phyloP scores from a whole-genome alignment of 1,140 invertebrate species.

The Drosophila lowei region DNA sequence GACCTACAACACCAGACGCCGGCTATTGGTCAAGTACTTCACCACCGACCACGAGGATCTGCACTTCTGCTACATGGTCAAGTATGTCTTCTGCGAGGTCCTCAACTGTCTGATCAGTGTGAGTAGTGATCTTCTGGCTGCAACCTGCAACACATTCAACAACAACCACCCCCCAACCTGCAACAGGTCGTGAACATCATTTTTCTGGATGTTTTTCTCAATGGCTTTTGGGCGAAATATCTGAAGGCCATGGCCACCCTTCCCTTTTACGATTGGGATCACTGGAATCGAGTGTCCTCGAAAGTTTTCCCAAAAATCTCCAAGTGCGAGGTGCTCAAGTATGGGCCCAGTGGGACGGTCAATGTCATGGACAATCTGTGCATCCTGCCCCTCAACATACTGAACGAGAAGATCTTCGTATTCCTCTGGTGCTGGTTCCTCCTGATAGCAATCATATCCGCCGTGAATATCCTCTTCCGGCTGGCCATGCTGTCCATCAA shows the following conservation, averaged over 20 bases:
- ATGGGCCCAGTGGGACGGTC: conserved; percentile 86
- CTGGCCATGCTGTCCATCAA: conserved; percentile 62
- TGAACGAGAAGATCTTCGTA: conserved; percentile 92
- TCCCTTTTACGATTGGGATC: conserved; percentile 79
- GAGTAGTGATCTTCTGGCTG: conserved; percentile 42
- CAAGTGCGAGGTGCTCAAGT: conserved; percentile 89
- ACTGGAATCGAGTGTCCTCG: conserved; percentile 85
- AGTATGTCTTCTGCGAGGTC: conserved; percentile 89
- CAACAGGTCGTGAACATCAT: conserved; percentile 85
- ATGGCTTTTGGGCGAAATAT: conserved; percentile 89
- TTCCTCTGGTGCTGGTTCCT: conserved; percentile 93
- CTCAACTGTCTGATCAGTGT: conserved; percentile 89
- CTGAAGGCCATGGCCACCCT: conserved; percentile 86
- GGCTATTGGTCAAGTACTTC: conserved; percentile 85
- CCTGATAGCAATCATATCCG: conserved; percentile 86
- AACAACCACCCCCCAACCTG: not conserved
- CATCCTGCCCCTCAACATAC: conserved; percentile 89
- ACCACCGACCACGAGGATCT: conserved; percentile 85
- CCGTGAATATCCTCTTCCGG: conserved; percentile 86
- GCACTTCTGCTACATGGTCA: conserved; percentile 88
- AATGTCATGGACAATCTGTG: conserved; percentile 88
- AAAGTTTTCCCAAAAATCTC: conserved; percentile 89
- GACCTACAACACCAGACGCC: conserved; percentile 85
- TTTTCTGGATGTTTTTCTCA: conserved; percentile 89
- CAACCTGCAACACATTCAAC: not conserved